Conservation (phyloP, 2,113 vertebrate species). For the Petrocephalus zakoni region DNA sequence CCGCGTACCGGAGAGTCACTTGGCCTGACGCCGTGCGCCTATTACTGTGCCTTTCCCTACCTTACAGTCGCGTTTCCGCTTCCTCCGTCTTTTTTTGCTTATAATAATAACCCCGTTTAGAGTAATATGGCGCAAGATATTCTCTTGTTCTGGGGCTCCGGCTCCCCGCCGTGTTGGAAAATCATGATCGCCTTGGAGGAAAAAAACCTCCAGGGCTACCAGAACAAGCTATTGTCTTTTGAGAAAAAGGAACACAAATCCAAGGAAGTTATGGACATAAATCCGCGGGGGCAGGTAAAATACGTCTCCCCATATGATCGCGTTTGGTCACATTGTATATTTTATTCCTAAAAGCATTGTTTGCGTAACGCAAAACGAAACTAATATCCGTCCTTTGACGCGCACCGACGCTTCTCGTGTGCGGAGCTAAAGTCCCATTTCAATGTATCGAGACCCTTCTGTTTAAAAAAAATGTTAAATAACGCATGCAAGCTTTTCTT, state of each 20-base stretch:
- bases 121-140: slow-evolving; percentile 54
- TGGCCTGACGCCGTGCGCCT: not conserved
- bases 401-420: not conserved
- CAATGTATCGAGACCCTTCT: not conserved
- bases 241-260: slow-evolving; percentile 60
- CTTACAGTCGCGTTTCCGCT: not conserved
- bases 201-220: slow-evolving; percentile 58
- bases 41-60: not conserved
- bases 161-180: slow-evolving; percentile 67
- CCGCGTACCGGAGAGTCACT: not conserved
- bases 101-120: not conserved
- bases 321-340: not conserved
- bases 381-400: not conserved
- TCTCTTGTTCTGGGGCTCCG: slow-evolving; percentile 56
- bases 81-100: not conserved
- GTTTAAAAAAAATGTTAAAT: not conserved
- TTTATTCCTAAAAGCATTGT: not conserved
- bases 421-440: not conserved
- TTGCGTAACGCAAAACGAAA: not conserved
- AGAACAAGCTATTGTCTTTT: slow-evolving; percentile 51
- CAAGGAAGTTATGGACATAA: slow-evolving; percentile 45
- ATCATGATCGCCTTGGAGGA: slow-evolving; percentile 61
- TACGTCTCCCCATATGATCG: not conserved
- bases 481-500: not conserved
- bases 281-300: slow-evolving; percentile 60